These are phyloP conservation scores for Kryphioiulus occultus DNA, from an alignment of 2,888 invertebrate species.

Conservation along the genomic window DNA sequence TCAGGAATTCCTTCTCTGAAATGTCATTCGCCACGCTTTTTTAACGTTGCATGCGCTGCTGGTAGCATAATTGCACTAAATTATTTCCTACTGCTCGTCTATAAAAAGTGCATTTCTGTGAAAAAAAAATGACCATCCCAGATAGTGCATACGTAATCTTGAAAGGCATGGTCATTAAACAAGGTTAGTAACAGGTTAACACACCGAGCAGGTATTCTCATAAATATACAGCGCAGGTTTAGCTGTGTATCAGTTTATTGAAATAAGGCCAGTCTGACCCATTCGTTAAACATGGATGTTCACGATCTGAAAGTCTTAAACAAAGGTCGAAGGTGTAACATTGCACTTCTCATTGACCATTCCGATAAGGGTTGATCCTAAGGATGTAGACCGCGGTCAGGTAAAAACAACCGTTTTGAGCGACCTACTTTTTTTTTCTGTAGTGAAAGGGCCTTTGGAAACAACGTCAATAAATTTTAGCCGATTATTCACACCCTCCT, in stretches of 20 bases:
- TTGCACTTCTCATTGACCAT: background rate
- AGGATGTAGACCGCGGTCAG: too few species aligned
- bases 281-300: background rate
- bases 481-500: too few species aligned
- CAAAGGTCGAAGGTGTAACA: background rate
- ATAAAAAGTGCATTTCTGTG: background rate
- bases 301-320: background rate
- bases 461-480: too few species aligned
- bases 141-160: background rate
- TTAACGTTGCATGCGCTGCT: background rate
- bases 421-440: too few species aligned
- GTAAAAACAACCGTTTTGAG: too few species aligned
- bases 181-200: conserved; percentile 31
- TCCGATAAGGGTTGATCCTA: background rate
- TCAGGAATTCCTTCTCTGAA: background rate
- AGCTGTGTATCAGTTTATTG: background rate
- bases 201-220: background rate
- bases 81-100: conserved; percentile 2
- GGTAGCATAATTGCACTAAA: background rate
- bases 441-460: too few species aligned
- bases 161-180: conserved; percentile 31
- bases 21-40: conserved; percentile 31
- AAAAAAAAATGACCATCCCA: conserved; percentile 24
- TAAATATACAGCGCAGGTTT: background rate
- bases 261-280: background rate